Conservation (phyloP, 2,888 invertebrate genomes). For the Chymomyza fuscimana region DNA sequence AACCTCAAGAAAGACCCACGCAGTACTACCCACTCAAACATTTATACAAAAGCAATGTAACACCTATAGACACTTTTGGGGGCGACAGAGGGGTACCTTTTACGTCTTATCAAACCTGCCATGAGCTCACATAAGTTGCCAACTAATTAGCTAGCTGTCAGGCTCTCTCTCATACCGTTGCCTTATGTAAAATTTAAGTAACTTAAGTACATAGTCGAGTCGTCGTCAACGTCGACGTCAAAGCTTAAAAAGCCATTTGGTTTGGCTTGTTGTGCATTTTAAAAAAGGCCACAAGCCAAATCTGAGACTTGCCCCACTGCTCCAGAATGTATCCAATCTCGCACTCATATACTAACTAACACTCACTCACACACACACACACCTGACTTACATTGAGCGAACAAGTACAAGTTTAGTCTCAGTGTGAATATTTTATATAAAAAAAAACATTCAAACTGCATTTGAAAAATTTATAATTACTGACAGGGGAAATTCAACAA, state of each 20-base stretch:
- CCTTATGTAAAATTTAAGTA: slow-evolving; percentile 14
- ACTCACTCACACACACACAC: neutral
- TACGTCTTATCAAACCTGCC: slow-evolving; percentile 1
- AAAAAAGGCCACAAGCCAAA: slow-evolving; percentile 25
- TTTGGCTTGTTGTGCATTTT: slow-evolving; percentile 25
- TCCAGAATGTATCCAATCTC: neutral
- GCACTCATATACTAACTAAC: neutral
- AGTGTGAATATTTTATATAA: slow-evolving; percentile 40
- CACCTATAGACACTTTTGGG: neutral
- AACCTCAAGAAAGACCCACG: neutral
- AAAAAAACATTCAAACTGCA: slow-evolving; percentile 36
- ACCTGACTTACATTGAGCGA: neutral
- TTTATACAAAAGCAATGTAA: neutral
- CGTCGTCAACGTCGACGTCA: slow-evolving; percentile 2
- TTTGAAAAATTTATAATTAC: slow-evolving; percentile 59
- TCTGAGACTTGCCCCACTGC: neutral
- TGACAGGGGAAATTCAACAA: slow-evolving; percentile 55
- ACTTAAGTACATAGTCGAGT: slow-evolving; percentile 14
- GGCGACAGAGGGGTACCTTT: too few species aligned
- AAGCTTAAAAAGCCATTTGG: slow-evolving; percentile 17
- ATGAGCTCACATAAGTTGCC: slow-evolving; percentile 15
- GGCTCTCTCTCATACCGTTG: neutral
- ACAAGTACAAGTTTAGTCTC: neutral
- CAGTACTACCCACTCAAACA: neutral
- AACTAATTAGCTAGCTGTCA: slow-evolving; percentile 14